These are phyloP conservation scores for Anas georgica DNA, from an alignment of 2,797 vertebrate species.

Conservation along the genomic window DNA sequence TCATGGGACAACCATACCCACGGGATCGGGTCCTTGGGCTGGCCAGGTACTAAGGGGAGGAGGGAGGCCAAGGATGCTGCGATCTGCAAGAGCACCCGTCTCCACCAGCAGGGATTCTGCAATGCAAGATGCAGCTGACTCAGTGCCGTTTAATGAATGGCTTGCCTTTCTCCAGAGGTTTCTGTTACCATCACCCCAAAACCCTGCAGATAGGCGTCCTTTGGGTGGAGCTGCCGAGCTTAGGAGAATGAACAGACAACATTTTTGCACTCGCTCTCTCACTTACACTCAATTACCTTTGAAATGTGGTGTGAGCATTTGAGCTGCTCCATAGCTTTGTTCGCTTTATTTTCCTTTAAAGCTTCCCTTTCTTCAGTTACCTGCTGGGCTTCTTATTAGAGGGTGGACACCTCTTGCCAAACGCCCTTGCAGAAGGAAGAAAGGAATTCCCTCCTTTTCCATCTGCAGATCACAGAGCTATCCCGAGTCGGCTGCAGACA, in stretches of 20 bases:
- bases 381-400: neutral
- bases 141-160: rapidly evolving
- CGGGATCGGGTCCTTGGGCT: neutral
- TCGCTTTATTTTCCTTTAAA: neutral
- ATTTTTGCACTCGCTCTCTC: neutral
- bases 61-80: neutral
- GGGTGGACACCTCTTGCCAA: neutral
- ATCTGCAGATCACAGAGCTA: neutral
- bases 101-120: neutral
- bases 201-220: neutral
- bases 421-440: neutral
- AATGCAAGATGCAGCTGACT: neutral
- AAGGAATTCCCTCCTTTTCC: neutral
- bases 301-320: rapidly evolving
- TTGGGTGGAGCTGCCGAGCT: neutral
- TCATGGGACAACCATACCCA: rapidly evolving
- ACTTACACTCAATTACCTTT: neutral
- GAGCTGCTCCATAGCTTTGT: neutral
- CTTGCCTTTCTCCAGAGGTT: neutral
- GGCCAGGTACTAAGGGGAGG: neutral
- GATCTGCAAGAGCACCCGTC: neutral
- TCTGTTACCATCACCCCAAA: neutral
- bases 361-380: neutral
- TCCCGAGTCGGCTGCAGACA: neutral
- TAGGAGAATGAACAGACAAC: neutral